Conservation (phyloP, 1,140 invertebrate genomes). For the Microplitis mediator region DNA sequence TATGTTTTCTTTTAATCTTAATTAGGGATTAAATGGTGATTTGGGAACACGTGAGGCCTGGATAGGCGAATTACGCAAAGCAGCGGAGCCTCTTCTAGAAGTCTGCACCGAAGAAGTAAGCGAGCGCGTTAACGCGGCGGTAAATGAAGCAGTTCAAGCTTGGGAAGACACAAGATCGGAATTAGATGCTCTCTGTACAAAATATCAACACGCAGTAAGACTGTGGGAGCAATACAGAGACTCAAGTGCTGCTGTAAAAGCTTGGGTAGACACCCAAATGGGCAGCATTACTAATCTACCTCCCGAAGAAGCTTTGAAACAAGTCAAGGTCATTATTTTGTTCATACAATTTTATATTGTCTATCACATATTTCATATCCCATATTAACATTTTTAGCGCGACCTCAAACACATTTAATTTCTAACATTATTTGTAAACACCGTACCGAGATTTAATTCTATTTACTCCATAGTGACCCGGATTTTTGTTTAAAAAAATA, state of each 20-base stretch:
- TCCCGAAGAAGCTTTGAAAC: slow-evolving; percentile 66
- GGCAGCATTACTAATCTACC: slow-evolving; percentile 67
- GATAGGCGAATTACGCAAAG: slow-evolving; percentile 70
- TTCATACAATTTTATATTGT: neutral
- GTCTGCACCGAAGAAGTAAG: slow-evolving; percentile 72
- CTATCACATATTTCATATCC: no score
- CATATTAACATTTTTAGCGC: no score
- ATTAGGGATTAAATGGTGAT: slow-evolving; percentile 68
- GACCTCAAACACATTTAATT: no score
- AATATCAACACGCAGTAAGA: slow-evolving; percentile 75
- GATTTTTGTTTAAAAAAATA: no score
- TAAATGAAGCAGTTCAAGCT: slow-evolving; percentile 75
- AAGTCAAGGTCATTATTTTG: slow-evolving; percentile 66
- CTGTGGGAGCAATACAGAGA: slow-evolving; percentile 79
- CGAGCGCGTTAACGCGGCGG: slow-evolving; percentile 71
- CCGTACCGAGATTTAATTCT: no score
- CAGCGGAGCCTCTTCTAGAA: slow-evolving; percentile 73
- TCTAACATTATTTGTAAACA: no score
- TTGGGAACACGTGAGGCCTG: slow-evolving; percentile 71
- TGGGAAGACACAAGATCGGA: slow-evolving; percentile 78
- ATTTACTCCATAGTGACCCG: no score
- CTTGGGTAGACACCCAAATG: slow-evolving; percentile 75
- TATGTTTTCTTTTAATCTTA: slow-evolving; percentile 34
- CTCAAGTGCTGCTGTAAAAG: slow-evolving; percentile 74
- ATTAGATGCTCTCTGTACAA: slow-evolving; percentile 74